phyloP scores from a whole-genome alignment of 2,888 invertebrate genomes.

The Eurytoma californica region DNA sequence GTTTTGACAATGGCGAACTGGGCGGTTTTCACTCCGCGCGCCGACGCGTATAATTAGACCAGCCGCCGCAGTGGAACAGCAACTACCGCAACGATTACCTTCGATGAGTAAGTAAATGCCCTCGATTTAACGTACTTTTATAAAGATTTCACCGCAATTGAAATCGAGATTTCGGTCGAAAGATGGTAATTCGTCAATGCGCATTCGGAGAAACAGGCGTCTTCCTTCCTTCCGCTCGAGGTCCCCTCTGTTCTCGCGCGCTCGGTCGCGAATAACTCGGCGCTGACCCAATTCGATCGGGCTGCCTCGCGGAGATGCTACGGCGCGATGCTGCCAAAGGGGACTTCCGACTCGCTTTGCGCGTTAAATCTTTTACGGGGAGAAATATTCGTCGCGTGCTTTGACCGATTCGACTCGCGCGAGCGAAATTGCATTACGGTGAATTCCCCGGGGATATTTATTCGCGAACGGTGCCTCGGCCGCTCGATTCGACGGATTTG shows the following conservation, averaged over 20 bases:
- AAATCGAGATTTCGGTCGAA: no score
- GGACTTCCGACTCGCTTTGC: not conserved
- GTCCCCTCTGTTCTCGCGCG: slow-evolving; percentile 26
- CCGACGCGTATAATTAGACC: not conserved
- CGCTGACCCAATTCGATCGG: slow-evolving; percentile 50
- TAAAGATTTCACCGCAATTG: no score
- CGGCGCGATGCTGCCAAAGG: not conserved
- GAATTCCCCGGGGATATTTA: no score
- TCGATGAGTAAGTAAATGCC: no score
- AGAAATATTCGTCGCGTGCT: not conserved
- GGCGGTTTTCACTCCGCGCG: not conserved
- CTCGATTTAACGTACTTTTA: no score
- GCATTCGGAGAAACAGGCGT: slow-evolving; percentile 17
- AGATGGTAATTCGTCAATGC: no score
- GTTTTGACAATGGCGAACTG: slow-evolving; percentile 32
- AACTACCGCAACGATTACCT: no score
- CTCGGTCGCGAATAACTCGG: slow-evolving; percentile 43
- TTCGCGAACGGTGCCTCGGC: no score
- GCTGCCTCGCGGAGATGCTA: slow-evolving; percentile 6
- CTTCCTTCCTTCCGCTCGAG: not conserved
- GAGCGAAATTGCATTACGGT: slow-evolving; percentile 5
- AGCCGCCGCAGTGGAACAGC: no score
- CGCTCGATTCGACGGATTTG: no score
- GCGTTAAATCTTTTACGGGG: not conserved
- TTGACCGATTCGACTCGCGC: not conserved